Evolutionary conservation across 2,888 invertebrate genomes (phyloP).

Genomic region (Chirona hameri): DNA sequence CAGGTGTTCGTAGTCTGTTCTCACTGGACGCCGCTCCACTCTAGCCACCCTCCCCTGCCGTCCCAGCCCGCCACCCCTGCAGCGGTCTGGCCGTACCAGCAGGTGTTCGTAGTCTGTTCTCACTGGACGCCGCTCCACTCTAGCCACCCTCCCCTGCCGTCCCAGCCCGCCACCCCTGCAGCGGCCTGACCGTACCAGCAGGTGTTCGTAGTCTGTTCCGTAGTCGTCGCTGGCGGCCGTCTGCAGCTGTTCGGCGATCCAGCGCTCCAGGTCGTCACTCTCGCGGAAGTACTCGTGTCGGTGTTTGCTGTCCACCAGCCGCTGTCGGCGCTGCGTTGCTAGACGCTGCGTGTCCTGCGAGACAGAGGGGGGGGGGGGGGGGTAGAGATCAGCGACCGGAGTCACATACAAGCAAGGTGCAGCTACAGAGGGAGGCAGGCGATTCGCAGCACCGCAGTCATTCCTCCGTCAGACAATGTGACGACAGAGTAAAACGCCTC

Average conservation of each 20-base stretch:
- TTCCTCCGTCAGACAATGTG: no score
- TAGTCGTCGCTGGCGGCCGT: slow-evolving; percentile 88
- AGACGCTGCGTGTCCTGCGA: slow-evolving; percentile 65
- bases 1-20: no score
- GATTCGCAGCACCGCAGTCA: no score
- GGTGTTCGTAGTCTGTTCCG: slow-evolving; percentile 89
- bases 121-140: no score
- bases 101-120: slow-evolving; percentile 88
- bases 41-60: no score
- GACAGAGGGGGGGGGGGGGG: background rate
- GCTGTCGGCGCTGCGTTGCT: slow-evolving; percentile 72
- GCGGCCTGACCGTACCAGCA: slow-evolving; percentile 61
- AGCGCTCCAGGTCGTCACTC: slow-evolving; percentile 81
- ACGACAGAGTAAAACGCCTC: no score
- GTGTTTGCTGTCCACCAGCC: slow-evolving; percentile 85
- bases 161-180: no score
- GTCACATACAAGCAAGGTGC: no score
- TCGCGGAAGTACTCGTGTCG: slow-evolving; percentile 88
- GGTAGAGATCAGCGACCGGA: background rate
- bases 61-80: no score
- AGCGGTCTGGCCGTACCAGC: slow-evolving; percentile 58
- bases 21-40: no score
- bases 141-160: no score
- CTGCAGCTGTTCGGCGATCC: slow-evolving; percentile 87
- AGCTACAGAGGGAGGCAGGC: no score